Base-by-base conservation (phyloP, 2,113 vertebrate species). In the Archocentrus centrarchus region DNA sequence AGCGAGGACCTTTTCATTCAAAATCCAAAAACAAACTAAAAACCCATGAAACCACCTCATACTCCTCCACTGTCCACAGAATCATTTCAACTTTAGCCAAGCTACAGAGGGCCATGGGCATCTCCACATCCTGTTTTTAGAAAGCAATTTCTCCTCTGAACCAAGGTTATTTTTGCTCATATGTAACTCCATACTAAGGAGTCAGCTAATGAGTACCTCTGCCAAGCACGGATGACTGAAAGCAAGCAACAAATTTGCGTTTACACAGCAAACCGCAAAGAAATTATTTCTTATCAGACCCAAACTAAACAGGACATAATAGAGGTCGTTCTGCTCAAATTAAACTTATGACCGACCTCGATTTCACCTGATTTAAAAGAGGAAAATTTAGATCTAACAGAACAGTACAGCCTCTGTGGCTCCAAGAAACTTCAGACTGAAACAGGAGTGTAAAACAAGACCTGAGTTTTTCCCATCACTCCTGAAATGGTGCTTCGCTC, bases 121-220 rank as follows among this genome's bases (percentile, higher is more conserved):
- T 39, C 18, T 22, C 70, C 66, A 61, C 39, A 15, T 27, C 11
- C 84, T 68, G 50, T 53, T 88, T 89, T 87, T 83, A 88, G 80
- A 84, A 84, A 87, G 82, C 75, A 2, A 75, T 70, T 66, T 77
- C 79, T 81, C 30, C 73, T 63, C 59, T 83, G 81, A 85, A 76
- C 61, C 6, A 4, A 47, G 79, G 77, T 86, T 91, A 89, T 92
- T 88, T 91, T 58, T 88, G 70, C 77, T 88, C 39, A 57, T 50
- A 64, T 88, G 88, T 80, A 89, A 89, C 77, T 86, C 44, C 66
- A 91, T 76, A 89, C 82, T 50, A 61, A 82, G 50, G 24, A 15
- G 22, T 57, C 76, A 76, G 53, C 32, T 80, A 84, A 77, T 32
- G 8, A 85, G 63, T 17, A 58, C 15, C 78, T 86, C 63, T 61